Base-by-base conservation (phyloP, 2,888 invertebrate species). In the Pseudeuparius sepicola region DNA sequence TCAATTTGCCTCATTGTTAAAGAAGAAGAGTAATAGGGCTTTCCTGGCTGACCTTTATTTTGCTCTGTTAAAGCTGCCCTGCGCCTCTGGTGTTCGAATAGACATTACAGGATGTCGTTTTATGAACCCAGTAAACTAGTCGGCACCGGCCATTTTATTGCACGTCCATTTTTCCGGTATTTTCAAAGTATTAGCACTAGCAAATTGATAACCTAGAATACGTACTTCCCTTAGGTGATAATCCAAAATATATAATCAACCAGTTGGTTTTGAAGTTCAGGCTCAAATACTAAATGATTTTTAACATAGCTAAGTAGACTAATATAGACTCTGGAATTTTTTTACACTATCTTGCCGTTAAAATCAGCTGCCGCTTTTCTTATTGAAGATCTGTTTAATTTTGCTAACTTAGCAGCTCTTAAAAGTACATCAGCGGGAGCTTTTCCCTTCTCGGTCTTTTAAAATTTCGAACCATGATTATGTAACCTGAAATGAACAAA, bases 1-100 rank as follows among this genome's bases (percentile, higher is more conserved):
- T 24, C 13, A 38, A 34, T 30, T 28, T 34, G 24, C 1, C 25
- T 24, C 38, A 34, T 38, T 2, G 34, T 30, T 29, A 38, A 26
- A 7, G 38, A 25, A 3, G 34, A 30, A 17, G 34, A 38, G 17
- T 38, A 34, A 26, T 37, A 32, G 2, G 37, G 20, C 14, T 31
- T 31, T n/a, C 31, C 31, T 25, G 36, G 36, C 18, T 36, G 31
- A 7, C 20, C 20, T n/a, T 20, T 20, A 20, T 20, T n/a, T 20
- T 20, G 20, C n/a, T 20, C 20, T 20, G n/a, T 20, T 7, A 7
- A 20, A 20, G 20, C 20, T 20, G n/a, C 20, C 20, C n/a, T 20
- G 20, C 20, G n/a, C 20, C n/a, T 20, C 20, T 20, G 20, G 20
- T 20, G 6, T 20, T 20, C 20, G 20, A 20, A 20, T 20, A 7